Percentiles rank a stretch among this genome's conserved stretches.
Evolutionary conservation across 2,113 vertebrate species (phyloP).

Genomic region (Cryptomyrus ogoouensis): DNA sequence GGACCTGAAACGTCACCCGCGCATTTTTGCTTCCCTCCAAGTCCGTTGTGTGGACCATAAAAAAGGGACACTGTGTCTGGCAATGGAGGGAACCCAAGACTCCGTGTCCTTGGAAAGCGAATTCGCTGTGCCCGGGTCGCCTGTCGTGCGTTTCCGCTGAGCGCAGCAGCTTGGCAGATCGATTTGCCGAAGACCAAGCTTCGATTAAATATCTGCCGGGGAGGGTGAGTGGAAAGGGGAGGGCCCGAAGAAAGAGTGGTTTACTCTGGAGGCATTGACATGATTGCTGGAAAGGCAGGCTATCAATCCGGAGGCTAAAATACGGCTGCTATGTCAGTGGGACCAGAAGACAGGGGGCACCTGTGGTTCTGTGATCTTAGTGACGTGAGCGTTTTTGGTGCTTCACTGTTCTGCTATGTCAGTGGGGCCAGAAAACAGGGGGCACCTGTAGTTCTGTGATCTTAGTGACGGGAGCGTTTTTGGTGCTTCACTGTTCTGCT

Average conservation of each 20-base stretch:
- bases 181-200: not conserved
- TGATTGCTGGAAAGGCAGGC: not conserved
- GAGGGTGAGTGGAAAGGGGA: not conserved
- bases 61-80: not conserved
- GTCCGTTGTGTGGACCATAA: not conserved
- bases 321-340: not conserved
- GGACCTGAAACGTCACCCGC: not conserved
- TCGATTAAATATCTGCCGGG: constrained; percentile 6
- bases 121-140: not conserved
- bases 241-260: not conserved
- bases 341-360: not conserved
- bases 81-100: not conserved
- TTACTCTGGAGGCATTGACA: not conserved
- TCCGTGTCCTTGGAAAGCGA: not conserved
- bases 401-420: not conserved
- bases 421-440: not conserved
- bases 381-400: too few species aligned
- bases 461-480: too few species aligned
- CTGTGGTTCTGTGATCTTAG: not conserved
- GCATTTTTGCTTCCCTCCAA: not conserved
- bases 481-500: not conserved
- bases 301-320: not conserved
- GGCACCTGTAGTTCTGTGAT: not conserved
- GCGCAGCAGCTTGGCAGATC: not conserved
- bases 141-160: not conserved